Percentiles rank a stretch among this genome's conserved stretches.
phyloP scores from a whole-genome alignment of 2,888 invertebrate genomes.

The Andrena flavipes region DNA sequence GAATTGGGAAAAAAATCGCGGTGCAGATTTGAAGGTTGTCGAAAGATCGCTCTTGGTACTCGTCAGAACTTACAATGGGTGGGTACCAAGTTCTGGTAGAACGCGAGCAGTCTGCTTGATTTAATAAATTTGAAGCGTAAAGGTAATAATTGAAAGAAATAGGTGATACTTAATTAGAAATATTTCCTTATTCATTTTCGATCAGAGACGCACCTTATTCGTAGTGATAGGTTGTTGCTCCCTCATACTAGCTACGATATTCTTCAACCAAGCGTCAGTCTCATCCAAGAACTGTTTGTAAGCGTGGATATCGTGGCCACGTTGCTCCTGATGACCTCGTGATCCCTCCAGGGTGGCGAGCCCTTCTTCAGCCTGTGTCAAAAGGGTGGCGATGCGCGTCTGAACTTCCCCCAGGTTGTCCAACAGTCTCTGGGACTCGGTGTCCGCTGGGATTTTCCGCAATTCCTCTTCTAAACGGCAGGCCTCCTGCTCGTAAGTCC shows the following conservation, averaged over 20 bases:
- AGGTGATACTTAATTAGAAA: background rate
- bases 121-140: background rate
- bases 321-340: slow-evolving; percentile 86
- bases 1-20: too few relatives aligned
- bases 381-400: slow-evolving; percentile 88
- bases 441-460: slow-evolving; percentile 88
- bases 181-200: background rate
- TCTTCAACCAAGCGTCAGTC: slow-evolving; percentile 80
- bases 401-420: slow-evolving; percentile 87
- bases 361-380: slow-evolving; percentile 90
- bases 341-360: slow-evolving; percentile 86
- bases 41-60: too few relatives aligned
- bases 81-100: too few relatives aligned
- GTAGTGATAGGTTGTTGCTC: slow-evolving; percentile 67
- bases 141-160: background rate
- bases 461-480: slow-evolving; percentile 88
- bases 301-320: slow-evolving; percentile 86
- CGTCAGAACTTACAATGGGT: too few relatives aligned
- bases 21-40: too few relatives aligned
- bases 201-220: slow-evolving; percentile 73
- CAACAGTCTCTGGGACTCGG: slow-evolving; percentile 87
- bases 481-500: slow-evolving; percentile 89
- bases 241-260: slow-evolving; percentile 73
- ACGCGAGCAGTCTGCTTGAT: too few relatives aligned
- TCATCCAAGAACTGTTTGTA: slow-evolving; percentile 80